Evolutionary conservation across 2,113 vertebrate species (phyloP), one percentile per base, ranked within the genome.

Genomic region (Pungitius pungitius): DNA sequence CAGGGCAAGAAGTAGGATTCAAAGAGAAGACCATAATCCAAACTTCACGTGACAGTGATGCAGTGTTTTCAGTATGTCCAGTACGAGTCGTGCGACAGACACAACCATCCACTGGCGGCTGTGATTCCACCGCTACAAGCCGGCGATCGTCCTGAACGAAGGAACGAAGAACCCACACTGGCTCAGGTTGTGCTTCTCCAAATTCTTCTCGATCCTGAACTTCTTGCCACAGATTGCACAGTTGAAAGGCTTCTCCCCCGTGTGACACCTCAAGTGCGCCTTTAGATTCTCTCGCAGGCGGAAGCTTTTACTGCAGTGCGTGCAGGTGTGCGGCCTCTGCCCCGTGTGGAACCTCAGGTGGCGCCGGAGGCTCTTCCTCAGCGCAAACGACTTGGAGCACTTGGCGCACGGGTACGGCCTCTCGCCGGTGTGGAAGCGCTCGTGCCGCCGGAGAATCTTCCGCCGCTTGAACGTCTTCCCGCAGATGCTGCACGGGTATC

Each of bases 321-420:
- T 2, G 81, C 94, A 94, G 35, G 4, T 42, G 72, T 94, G 89
- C 1, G 94, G 94, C 60, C 86, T 80, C 77, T 94, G 92, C 0
- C 92, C 93, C 0, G 92, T 91, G 87, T 94, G 94, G 69, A 93
- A 93, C 35, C 94, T 67, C 35, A 78, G 0, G 70, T 94, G 94
- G 4, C 92, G 82, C 0, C 92, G 86, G 4, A 94, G 90, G 69
- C 87, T 94, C 71, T 93, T 93, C 43, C 91, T 84, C 62, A 93
- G 81, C 1, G 89, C 90, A 1, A 94, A 94, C 0, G 76, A 83
- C 78, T 93, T 94, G 0, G 66, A 35, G 75, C 94, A 94, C 4
- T 6, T 9, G 0, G 75, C 2, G 22, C 94, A 94, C 0, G 77
- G 15, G 75, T 94, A 94, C 0, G 94, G 94, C 37, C 68, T 92